Percentiles rank a stretch among this genome's conserved stretches.
Conservation (phyloP, 1,140 invertebrate genomes). For the Panagrolaimus sp. region DNA sequence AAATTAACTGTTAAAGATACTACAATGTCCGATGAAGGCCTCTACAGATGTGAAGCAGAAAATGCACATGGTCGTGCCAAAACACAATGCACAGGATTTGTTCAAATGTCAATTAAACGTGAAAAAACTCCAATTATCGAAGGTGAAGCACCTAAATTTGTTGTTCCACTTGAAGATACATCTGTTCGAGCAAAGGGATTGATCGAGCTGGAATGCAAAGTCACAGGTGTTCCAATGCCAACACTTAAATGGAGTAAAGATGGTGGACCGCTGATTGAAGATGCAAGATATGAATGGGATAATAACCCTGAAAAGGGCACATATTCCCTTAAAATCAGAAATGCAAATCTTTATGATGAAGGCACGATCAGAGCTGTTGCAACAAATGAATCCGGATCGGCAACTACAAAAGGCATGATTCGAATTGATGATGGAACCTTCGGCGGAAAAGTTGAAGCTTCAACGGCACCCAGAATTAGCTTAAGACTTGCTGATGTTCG, state of each 20-base stretch:
- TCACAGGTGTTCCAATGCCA: constrained; percentile 78
- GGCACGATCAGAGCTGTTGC: constrained; percentile 84
- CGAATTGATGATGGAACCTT: constrained; percentile 41
- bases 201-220: constrained; percentile 71
- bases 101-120: constrained; percentile 34
- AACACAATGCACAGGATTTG: constrained; percentile 54
- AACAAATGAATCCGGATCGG: constrained; percentile 76
- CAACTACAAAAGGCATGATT: constrained; percentile 71
- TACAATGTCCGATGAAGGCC: constrained; percentile 69
- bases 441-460: constrained; percentile 14
- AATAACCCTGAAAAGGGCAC: constrained; percentile 42
- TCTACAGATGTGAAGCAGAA: constrained; percentile 71
- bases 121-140: constrained; percentile 33
- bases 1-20: constrained; percentile 72
- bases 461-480: constrained; percentile 39
- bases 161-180: constrained; percentile 68
- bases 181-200: constrained; percentile 71
- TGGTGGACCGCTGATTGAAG: constrained; percentile 52
- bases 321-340: constrained; percentile 76
- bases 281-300: constrained; percentile 53
- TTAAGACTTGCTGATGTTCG: constrained; percentile 52
- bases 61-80: constrained; percentile 70
- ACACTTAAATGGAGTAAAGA: constrained; percentile 67
- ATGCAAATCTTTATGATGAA: constrained; percentile 79
- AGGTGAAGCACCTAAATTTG: constrained; percentile 64